Conservation (phyloP, 2,113 vertebrate genomes). For the Ibidorhyncha struthersii region DNA sequence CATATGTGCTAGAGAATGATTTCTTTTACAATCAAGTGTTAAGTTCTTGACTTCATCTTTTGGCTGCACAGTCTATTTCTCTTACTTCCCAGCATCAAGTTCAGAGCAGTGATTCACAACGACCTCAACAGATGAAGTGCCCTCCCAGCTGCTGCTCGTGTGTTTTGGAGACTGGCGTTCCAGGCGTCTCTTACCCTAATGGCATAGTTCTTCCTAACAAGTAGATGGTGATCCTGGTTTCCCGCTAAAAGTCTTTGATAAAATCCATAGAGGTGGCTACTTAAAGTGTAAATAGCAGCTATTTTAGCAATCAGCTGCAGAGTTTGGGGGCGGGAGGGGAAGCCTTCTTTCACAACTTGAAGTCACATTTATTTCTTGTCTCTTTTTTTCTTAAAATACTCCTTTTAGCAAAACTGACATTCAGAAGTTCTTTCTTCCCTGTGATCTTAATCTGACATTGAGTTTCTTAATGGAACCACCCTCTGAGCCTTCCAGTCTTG, state of each 20-base stretch:
- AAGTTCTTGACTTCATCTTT: not conserved
- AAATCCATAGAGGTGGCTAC: not conserved
- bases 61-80: not conserved
- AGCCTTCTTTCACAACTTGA: not conserved
- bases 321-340: not conserved
- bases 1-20: rapidly evolving
- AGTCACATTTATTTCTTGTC: conserved; percentile 8
- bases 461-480: conserved; percentile 22
- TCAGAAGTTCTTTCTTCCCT: conserved; percentile 36
- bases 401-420: conserved; percentile 17
- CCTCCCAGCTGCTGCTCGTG: not conserved
- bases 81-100: not conserved
- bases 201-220: not conserved
- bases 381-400: not conserved
- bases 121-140: not conserved
- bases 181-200: not conserved
- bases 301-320: conserved; percentile 33
- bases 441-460: conserved; percentile 6
- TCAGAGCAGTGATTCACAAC: not conserved
- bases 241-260: not conserved
- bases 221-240: conserved; percentile 9
- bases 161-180: not conserved
- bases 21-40: not conserved
- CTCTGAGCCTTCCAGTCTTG: not conserved
- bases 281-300: conserved; percentile 41